Evolutionary conservation across 2,888 invertebrate genomes (phyloP), one percentile per base, ranked within the genome.

Genomic region (Clunio marinus): DNA sequence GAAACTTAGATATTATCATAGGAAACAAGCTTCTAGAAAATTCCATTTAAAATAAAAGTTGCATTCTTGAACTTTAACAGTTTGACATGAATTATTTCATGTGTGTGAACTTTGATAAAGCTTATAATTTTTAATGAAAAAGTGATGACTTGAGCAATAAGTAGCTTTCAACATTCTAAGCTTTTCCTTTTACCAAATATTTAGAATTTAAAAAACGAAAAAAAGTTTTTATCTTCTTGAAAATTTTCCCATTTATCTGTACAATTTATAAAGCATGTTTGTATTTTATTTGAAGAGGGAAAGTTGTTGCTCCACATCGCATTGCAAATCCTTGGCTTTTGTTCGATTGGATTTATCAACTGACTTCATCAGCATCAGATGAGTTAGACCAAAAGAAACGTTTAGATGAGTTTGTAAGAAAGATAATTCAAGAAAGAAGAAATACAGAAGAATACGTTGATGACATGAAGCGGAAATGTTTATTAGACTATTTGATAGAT

Each of bases 241-340:
- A 32, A 32, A 4, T 7, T 32, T 32, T 32, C 32, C 5, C 32
- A 7, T 32, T 32, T 32, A 32, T n/a, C n/a, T n/a, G n/a, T n/a
- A n/a, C n/a, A n/a, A n/a, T n/a, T n/a, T n/a, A n/a, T n/a, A n/a
- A n/a, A n/a, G n/a, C n/a, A n/a, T n/a, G n/a, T n/a, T n/a, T n/a
- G n/a, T n/a, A n/a, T 41, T 27, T 68, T 7, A 67, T 57, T 75
- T 76, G 63, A 72, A 84, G 84, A 70, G 84, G 85, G 0, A 81
- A 83, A 74, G 74, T 84, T 0, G 75, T 80, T 55, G 75, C 82
- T 10, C 77, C 80, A 0, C 77, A 82, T 35, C 80, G 85, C 32
- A 73, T 84, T 13, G 71, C 78, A 0, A 80, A 78, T 41, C 85
- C 85, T 0, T 85, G 85, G 85, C 74, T 84, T 5, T 73, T 85